phyloP scores from a whole-genome alignment of 2,797 vertebrate species.

The Alosa sapidissima region DNA sequence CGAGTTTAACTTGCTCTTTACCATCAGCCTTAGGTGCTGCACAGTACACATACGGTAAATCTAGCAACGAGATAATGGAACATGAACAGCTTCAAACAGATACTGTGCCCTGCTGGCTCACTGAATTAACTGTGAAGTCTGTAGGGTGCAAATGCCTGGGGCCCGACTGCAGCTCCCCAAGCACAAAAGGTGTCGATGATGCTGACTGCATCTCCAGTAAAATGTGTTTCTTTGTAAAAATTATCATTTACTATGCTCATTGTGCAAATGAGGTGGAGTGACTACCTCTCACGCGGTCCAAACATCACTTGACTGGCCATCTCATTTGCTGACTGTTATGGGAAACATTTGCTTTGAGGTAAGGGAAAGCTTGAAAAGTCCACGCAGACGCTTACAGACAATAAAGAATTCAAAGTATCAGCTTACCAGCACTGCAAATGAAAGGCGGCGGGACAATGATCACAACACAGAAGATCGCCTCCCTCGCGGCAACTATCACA shows the following conservation, averaged over 20 bases:
- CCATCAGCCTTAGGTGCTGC: no score
- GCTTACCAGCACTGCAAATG: slow-evolving; percentile 95
- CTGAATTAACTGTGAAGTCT: not conserved
- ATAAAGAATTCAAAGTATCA: not conserved
- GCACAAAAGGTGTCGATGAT: not conserved
- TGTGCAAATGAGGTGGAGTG: not conserved
- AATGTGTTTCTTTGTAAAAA: not conserved
- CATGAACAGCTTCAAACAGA: not conserved
- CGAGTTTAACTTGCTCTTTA: not conserved
- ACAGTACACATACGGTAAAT: not conserved
- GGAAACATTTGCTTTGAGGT: not conserved
- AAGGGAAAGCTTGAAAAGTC: no score
- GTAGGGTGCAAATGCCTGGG: not conserved
- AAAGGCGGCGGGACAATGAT: slow-evolving; percentile 96
- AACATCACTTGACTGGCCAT: not conserved
- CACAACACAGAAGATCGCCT: slow-evolving; percentile 94
- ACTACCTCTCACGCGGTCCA: not conserved
- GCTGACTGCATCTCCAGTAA: not conserved
- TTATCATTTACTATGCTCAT: not conserved
- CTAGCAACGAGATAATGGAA: not conserved
- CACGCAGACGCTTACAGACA: not conserved
- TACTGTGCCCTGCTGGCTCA: not conserved
- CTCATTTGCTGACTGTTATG: not conserved
- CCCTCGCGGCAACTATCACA: slow-evolving; percentile 98
- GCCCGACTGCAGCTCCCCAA: not conserved